These are phyloP conservation scores for Poicephalus gulielmi DNA, from an alignment of 2,113 vertebrate genomes.

Conservation along the genomic window DNA sequence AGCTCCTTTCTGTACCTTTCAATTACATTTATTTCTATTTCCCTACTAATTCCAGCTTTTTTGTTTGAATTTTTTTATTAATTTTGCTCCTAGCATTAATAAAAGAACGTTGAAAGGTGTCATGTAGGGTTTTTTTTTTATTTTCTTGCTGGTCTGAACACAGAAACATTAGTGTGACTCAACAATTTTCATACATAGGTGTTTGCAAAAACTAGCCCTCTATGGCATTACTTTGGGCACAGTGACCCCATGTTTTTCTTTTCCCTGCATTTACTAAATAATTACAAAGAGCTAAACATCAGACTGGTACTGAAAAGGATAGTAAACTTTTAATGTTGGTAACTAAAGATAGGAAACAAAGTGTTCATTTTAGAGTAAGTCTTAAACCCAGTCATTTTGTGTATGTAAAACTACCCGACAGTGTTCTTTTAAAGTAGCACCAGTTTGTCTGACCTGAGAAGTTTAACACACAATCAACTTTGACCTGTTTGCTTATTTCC, in stretches of 20 bases:
- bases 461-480: slow-evolving; percentile 68
- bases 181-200: not conserved
- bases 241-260: not conserved
- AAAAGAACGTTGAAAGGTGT: not conserved
- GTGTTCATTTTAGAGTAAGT: not conserved
- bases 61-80: not conserved
- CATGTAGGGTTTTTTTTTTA: not conserved
- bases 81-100: not conserved
- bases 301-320: not conserved
- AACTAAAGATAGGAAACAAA: not conserved
- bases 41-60: not conserved
- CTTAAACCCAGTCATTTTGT: not conserved
- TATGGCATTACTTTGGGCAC: not conserved
- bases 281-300: slow-evolving; percentile 10
- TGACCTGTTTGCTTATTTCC: slow-evolving; percentile 71
- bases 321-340: not conserved
- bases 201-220: not conserved
- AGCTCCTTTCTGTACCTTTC: not conserved
- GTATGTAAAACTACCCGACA: slow-evolving; percentile 50
- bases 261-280: not conserved
- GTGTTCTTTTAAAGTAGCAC: slow-evolving; percentile 78
- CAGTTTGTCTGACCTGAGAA: slow-evolving; percentile 81
- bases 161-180: not conserved
- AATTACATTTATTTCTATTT: not conserved
- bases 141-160: not conserved